Evolutionary conservation across 2,888 invertebrate species (phyloP).

Genomic region (Cynaeus angustus): DNA sequence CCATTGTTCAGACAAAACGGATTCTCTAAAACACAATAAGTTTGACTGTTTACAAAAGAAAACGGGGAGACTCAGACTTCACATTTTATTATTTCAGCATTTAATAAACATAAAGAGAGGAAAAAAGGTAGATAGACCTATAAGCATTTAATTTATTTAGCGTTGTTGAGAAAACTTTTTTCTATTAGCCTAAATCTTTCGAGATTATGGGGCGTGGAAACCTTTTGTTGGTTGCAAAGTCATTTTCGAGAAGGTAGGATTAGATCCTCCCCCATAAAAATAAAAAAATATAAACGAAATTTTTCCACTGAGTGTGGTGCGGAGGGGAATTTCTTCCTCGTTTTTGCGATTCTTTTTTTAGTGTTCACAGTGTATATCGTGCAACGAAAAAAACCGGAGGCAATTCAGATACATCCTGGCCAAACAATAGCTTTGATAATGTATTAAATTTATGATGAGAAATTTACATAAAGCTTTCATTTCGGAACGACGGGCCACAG

Average conservation of each 20-base stretch:
- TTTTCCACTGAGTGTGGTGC: too few species aligned
- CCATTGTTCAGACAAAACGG: not conserved
- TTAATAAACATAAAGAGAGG: not conserved
- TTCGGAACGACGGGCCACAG: not conserved
- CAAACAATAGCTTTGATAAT: conserved; percentile 20
- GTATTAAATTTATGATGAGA: conserved; percentile 14
- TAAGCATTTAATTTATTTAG: conserved; percentile 1
- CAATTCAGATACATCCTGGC: not conserved
- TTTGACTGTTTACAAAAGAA: not conserved
- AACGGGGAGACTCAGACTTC: not conserved
- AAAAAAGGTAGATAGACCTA: not conserved
- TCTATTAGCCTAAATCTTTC: not conserved
- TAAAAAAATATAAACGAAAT: too few species aligned
- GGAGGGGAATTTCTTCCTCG: too few species aligned
- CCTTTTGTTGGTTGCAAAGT: not conserved
- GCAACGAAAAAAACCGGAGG: not conserved
- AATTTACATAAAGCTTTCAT: conserved; percentile 20
- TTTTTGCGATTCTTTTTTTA: too few species aligned
- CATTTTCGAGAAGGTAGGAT: not conserved
- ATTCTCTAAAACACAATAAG: not conserved
- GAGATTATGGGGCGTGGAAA: conserved; percentile 4
- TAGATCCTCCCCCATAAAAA: too few species aligned
- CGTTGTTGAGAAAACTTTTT: not conserved
- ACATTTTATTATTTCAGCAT: not conserved
- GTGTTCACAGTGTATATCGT: too few species aligned